phyloP scores from a whole-genome alignment of 2,113 vertebrate genomes.

The Hylia prasina region DNA sequence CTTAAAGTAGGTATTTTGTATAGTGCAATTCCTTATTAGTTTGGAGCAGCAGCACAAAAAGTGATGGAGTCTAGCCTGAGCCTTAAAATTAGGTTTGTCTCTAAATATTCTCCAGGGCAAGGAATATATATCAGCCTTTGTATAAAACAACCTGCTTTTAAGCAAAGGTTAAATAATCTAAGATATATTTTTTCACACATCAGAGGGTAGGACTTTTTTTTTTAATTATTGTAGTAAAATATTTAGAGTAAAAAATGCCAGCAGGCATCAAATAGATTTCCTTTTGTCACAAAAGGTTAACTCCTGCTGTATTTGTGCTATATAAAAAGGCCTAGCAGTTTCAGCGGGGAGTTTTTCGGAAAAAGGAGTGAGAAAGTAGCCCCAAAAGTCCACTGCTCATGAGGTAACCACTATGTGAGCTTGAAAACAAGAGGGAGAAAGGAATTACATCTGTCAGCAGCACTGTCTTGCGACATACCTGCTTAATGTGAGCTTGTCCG shows the following conservation, averaged over 20 bases:
- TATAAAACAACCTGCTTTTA: neutral
- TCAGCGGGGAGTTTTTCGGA: neutral
- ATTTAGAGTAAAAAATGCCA: neutral
- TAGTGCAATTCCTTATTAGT: neutral
- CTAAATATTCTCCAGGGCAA: neutral
- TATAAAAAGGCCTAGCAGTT: neutral
- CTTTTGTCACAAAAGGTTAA: neutral
- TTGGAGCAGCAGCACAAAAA: neutral
- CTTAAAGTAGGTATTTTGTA: neutral
- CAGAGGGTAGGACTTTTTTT: neutral
- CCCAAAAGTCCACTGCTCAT: neutral
- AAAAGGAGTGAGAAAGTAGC: neutral
- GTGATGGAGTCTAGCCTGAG: neutral
- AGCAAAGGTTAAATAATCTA: neutral
- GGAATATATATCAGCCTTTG: neutral
- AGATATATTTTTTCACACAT: neutral
- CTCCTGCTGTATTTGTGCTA: neutral
- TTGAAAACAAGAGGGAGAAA: neutral
- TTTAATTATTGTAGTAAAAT: neutral
- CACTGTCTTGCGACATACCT: neutral
- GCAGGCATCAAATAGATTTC: neutral
- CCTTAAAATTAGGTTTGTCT: neutral
- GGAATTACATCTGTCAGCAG: neutral
- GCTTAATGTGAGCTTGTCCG: neutral
- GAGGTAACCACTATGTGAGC: neutral